Base-by-base conservation (phyloP, 2,113 vertebrate genomes). In the Lathamus discolor region DNA sequence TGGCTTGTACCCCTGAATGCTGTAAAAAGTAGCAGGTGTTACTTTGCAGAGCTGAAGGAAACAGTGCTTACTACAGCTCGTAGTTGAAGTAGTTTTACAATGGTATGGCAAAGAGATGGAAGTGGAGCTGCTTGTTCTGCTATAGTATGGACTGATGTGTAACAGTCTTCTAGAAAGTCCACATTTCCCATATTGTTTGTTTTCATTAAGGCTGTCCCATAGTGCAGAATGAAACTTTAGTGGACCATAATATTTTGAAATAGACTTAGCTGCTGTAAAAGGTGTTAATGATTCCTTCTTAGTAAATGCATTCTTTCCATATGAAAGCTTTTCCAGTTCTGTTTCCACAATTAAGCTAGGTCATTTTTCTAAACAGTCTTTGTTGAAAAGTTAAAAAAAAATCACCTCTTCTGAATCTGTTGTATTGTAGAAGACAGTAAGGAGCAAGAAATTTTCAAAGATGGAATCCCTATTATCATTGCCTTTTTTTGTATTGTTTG, bases 21-120 rank as follows among this genome's bases (percentile, higher is more conserved):
- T 85, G 10, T n/a, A 51, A 14, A 28, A 77, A 67, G 31, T 12
- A 11, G 11, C 52, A 70, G 46, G 10, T 43, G 9, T 49, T 37
- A 7, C 31, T 74, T 73, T 81, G 11, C 1, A 1, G 48, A 64
- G 16, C 11, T 1, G 2, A 81, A 29, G 28, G 12, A 27, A 72
- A 2, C 0, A 3, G 3, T 41, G 23, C 22, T 80, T 76, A 19
- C 19, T 41, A n/a, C 12, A 10, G 59, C 11, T 75, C 1, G 0
- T 54, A 70, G 64, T 51, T 78, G 9, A 49, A 1, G n/a, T 52
- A 41, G 7, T 79, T 63, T 72, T 67, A 54, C 11, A 11, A 2
- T 10, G 43, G 7, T 51, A 17, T 1, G 3, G 28, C 20, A 22
- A 67, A 72, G 9, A 6, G 19, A 13, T 68, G 22, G 19, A 74